These are phyloP conservation scores for Albula glossodonta DNA, from an alignment of 2,113 vertebrate genomes.

Conservation along the genomic window DNA sequence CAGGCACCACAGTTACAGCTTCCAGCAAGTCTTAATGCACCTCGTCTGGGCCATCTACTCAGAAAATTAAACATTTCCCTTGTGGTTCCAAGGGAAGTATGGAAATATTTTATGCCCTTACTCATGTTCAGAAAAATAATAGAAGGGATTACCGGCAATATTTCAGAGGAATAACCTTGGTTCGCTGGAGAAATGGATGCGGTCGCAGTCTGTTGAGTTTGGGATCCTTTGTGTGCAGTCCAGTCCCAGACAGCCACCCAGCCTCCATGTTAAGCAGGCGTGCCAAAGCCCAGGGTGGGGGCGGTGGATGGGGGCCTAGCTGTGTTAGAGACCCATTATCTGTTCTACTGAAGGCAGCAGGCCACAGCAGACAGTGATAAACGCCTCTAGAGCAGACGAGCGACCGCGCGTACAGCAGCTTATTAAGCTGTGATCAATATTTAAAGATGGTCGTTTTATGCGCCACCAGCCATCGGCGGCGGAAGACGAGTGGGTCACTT, in stretches of 20 bases:
- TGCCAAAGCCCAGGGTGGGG: not conserved
- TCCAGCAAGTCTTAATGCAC: not conserved
- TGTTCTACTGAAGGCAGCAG: not conserved
- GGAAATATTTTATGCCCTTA: not conserved
- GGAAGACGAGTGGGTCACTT: constrained; percentile 45
- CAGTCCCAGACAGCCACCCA: not conserved
- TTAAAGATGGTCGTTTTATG: constrained; percentile 49
- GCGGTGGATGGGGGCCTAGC: not conserved
- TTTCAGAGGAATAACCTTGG: not conserved
- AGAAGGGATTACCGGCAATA: not conserved
- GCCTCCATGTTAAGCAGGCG: not conserved
- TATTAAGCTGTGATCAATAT: constrained; percentile 52
- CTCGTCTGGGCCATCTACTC: not conserved
- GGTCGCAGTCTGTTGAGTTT: not conserved
- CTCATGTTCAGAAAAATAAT: not conserved
- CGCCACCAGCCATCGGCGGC: constrained; percentile 23
- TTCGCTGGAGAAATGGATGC: not conserved
- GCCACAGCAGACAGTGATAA: constrained; percentile 23
- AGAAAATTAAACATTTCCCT: not conserved
- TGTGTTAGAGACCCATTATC: not conserved
- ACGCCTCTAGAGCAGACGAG: not conserved
- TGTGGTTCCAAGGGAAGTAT: not conserved
- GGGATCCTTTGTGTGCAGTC: not conserved
- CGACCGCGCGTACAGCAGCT: constrained; percentile 30
- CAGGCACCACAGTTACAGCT: not conserved